Conservation (phyloP, 2,113 vertebrate species). For the Cyrtonyx montezumae region DNA sequence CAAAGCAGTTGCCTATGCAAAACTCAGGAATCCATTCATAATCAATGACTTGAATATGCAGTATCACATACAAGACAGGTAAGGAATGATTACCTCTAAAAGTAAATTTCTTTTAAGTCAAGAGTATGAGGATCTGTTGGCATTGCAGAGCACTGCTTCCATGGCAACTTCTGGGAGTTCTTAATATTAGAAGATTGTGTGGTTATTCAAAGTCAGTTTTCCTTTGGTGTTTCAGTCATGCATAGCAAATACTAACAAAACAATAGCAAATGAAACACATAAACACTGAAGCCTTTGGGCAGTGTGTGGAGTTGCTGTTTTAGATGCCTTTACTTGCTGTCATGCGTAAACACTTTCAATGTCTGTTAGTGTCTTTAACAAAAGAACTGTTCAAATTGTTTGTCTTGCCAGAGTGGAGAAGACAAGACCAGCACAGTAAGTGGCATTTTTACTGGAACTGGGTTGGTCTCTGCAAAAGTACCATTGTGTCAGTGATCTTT, state of each 20-base stretch:
- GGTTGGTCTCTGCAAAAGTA: background rate
- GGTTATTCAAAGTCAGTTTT: background rate
- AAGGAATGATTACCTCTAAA: slow-evolving; percentile 26
- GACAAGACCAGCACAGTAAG: background rate
- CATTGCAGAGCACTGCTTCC: background rate
- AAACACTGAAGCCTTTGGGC: background rate
- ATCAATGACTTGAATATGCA: slow-evolving; percentile 94
- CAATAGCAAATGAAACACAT: background rate
- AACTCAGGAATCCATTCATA: slow-evolving; percentile 91
- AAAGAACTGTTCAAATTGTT: background rate
- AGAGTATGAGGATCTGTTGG: background rate
- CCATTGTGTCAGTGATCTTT: background rate
- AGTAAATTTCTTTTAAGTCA: background rate
- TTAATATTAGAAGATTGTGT: background rate
- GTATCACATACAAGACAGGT: slow-evolving; percentile 93
- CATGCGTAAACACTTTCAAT: background rate
- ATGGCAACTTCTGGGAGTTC: background rate
- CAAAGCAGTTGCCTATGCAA: slow-evolving; percentile 92
- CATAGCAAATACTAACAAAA: background rate
- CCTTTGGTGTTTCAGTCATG: background rate
- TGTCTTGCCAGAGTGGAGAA: background rate
- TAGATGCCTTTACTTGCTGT: background rate
- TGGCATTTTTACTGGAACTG: background rate
- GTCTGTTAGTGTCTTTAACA: background rate
- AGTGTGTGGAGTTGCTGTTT: background rate